These are phyloP conservation scores for Thecophora atra DNA, from an alignment of 2,888 invertebrate genomes.

Conservation along the genomic window DNA sequence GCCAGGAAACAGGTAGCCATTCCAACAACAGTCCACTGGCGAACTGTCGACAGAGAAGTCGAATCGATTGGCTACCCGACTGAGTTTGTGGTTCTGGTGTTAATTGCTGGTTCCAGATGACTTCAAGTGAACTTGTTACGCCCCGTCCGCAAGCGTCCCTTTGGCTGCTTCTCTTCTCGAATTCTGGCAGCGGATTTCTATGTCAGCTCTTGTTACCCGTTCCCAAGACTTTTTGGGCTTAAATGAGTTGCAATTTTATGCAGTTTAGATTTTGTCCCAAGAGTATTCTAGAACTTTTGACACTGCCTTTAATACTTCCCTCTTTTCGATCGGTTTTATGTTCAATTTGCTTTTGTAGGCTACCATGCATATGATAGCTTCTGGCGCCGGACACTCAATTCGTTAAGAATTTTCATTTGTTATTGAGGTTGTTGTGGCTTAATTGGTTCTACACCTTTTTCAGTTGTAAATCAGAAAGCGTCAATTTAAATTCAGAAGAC, in stretches of 20 bases:
- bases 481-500: no score
- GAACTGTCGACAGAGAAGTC: not conserved
- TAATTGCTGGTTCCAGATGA: conserved; percentile 44
- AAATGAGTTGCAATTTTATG: conserved; percentile 41
- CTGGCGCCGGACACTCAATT: no score
- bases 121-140: conserved; percentile 40
- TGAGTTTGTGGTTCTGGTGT: conserved; percentile 47
- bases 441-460: no score
- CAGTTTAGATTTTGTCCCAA: conserved; percentile 7
- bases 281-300: no score
- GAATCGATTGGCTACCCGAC: not conserved
- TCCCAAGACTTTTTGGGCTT: conserved; percentile 12
- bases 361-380: no score
- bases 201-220: conserved; percentile 2
- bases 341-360: no score
- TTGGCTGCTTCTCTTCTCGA: not conserved
- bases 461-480: no score
- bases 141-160: not conserved
- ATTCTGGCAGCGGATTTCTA: not conserved
- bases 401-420: no score
- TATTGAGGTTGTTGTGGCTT: no score
- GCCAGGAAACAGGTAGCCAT: not conserved
- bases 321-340: no score
- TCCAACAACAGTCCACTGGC: not conserved
- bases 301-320: no score